Percentiles rank a stretch among this genome's conserved stretches.
These are phyloP conservation scores for Papilio elwesi DNA, from an alignment of 2,888 invertebrate species.

Conservation along the genomic window DNA sequence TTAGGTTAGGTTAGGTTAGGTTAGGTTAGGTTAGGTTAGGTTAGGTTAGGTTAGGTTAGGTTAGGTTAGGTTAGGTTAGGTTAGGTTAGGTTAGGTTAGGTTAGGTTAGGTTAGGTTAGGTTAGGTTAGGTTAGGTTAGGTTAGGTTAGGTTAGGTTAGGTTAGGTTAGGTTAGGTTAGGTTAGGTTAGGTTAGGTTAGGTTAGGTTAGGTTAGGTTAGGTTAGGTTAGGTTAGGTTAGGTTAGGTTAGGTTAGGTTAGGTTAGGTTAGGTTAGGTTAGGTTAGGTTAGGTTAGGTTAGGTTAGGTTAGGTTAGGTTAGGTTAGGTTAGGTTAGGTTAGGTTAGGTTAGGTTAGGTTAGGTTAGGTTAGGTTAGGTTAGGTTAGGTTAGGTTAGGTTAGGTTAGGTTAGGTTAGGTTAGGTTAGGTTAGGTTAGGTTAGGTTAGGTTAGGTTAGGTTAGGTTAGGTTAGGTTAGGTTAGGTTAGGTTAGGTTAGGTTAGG, in stretches of 20 bases:
- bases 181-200: conserved; percentile 32
- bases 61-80: conserved; percentile 8
- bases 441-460: conserved; percentile 41
- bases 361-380: conserved; percentile 33
- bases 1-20: conserved; percentile 43
- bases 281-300: conserved; percentile 41
- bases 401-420: conserved; percentile 41
- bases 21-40: conserved; percentile 44
- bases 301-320: conserved; percentile 39
- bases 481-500: conserved; percentile 39
- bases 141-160: conserved; percentile 27
- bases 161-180: conserved; percentile 33
- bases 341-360: conserved; percentile 36
- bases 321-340: conserved; percentile 39
- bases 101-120: conserved; percentile 24
- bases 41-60: conserved; percentile 41
- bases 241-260: conserved; percentile 36
- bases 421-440: conserved; percentile 41
- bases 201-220: conserved; percentile 33
- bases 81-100: background rate
- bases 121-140: conserved; percentile 34
- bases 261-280: conserved; percentile 41
- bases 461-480: conserved; percentile 41
- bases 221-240: conserved; percentile 34
- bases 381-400: conserved; percentile 40